These are phyloP conservation scores for Crepidodera aurea DNA, from an alignment of 2,888 invertebrate genomes.

Conservation along the genomic window DNA sequence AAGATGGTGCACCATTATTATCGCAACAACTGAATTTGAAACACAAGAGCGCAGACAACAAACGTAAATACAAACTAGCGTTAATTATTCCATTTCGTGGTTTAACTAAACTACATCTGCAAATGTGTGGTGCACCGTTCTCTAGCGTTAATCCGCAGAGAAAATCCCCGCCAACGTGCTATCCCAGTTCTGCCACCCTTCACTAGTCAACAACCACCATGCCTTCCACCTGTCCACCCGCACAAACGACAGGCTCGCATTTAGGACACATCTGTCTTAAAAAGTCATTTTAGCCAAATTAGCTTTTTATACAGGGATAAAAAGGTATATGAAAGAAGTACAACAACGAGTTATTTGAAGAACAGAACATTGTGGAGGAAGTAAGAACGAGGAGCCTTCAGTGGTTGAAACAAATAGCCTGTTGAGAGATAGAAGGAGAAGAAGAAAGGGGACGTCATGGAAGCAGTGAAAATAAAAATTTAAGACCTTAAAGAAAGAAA, in stretches of 20 bases:
- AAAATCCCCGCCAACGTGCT: constrained; percentile 43
- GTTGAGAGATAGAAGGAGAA: no score
- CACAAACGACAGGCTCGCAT: constrained; percentile 6
- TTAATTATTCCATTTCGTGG: constrained; percentile 51
- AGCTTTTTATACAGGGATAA: no score
- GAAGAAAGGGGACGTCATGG: no score
- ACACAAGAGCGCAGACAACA: constrained; percentile 36
- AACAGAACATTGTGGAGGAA: no score
- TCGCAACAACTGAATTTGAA: constrained; percentile 35
- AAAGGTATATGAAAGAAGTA: no score
- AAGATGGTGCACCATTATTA: constrained; percentile 29
- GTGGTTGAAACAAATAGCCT: no score
- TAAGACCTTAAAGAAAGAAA: no score
- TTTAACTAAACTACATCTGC: constrained; percentile 50
- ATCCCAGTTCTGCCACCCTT: constrained; percentile 34
- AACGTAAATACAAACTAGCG: constrained; percentile 50
- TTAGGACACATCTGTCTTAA: neutral
- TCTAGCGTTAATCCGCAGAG: constrained; percentile 48
- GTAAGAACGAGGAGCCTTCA: no score
- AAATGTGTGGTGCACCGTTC: constrained; percentile 48
- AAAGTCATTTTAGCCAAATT: neutral
- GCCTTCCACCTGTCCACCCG: constrained; percentile 24
- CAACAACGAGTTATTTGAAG: no score
- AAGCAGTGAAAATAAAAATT: no score
- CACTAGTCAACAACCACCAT: constrained; percentile 33